A percentile compares a stretch with the other conserved stretches of the same genome.
Conservation (phyloP, 2,888 invertebrate genomes). For the Troilus luridus region DNA sequence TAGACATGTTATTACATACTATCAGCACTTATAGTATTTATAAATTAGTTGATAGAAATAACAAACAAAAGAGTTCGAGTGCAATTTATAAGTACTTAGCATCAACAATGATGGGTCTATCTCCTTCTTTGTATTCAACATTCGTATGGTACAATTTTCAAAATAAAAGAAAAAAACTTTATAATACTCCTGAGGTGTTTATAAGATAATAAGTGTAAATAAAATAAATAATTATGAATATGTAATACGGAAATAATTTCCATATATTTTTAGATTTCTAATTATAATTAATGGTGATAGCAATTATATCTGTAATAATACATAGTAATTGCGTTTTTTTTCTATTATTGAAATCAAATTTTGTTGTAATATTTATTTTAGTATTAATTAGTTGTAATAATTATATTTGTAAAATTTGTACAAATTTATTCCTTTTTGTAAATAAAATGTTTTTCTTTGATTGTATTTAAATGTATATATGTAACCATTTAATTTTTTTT, state of each 20-base stretch:
- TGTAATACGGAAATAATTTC: slow-evolving; percentile 6
- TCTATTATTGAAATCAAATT: slow-evolving; percentile 56
- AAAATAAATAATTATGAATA: slow-evolving; percentile 2
- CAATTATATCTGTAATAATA: slow-evolving; percentile 50
- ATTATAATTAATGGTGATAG: slow-evolving; percentile 54
- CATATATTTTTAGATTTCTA: slow-evolving; percentile 56
- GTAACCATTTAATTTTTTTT: background rate
- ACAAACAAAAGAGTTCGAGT: background rate
- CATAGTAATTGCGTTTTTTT: slow-evolving; percentile 51
- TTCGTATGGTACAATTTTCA: too few species aligned
- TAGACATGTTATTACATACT: background rate
- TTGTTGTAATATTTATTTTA: slow-evolving; percentile 58
- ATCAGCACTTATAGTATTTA: background rate
- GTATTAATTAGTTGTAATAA: slow-evolving; percentile 43
- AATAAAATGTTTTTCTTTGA: slow-evolving; percentile 38
- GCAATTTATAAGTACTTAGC: slow-evolving; percentile 29
- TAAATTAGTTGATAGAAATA: slow-evolving; percentile 1
- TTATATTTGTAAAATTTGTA: slow-evolving; percentile 49
- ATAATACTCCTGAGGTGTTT: background rate
- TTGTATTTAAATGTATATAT: slow-evolving; percentile 55
- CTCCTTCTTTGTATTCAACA: slow-evolving; percentile 2
- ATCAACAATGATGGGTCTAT: background rate
- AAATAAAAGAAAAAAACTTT: background rate
- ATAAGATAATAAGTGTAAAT: slow-evolving; percentile 5
- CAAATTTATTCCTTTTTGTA: slow-evolving; percentile 52